Evolutionary conservation across 2,888 invertebrate species (phyloP), one percentile per base, ranked within the genome.

Genomic region (Myopa tessellatipennis): DNA sequence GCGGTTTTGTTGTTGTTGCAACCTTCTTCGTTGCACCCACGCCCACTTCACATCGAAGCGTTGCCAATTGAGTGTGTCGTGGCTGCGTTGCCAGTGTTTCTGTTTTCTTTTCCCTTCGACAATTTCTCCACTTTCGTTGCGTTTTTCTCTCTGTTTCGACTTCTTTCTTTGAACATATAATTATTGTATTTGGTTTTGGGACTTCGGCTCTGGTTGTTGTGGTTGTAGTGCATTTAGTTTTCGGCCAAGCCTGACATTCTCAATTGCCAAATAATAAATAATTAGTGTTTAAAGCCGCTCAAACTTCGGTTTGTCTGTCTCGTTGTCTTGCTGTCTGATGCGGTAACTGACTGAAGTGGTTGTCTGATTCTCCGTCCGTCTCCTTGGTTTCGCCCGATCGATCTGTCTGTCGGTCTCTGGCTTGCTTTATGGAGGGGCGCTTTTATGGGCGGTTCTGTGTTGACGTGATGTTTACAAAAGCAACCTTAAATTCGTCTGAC

Each of bases 221-320:
- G 8, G 34, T 63, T 63, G 34, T 38, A 5, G 65, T 34, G 36
- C 65, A 65, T 65, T 65, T 65, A 34, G 5, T 52, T 70, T 67
- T 34, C 36, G 68, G 78, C 75, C 68, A 84, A 84, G 83, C 74
- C 86, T 86, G 85, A 86, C 85, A 86, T 84, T 85, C 86, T 85
- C 85, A 85, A 86, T 86, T 86, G 85, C 86, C 84, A 85, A 86
- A 86, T 86, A 86, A 86, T 86, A 86, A 86, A 86, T 85, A 86
- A 86, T 86, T 86, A 86, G 86, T 84, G 79, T 76, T 79, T 76
- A 69, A 75, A 75, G 50, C 69, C 67, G 50, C 40, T 50, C 67
- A 34, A 70, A 50, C 16, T 18, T 71, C 65, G 58, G 68, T 4
- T n/a, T 10, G 50, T 68, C 68, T 70, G 36, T 16, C 50, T 65